Evolutionary conservation across 2,113 vertebrate species (phyloP), one percentile per base, ranked within the genome.

Genomic region (Empidonax traillii): DNA sequence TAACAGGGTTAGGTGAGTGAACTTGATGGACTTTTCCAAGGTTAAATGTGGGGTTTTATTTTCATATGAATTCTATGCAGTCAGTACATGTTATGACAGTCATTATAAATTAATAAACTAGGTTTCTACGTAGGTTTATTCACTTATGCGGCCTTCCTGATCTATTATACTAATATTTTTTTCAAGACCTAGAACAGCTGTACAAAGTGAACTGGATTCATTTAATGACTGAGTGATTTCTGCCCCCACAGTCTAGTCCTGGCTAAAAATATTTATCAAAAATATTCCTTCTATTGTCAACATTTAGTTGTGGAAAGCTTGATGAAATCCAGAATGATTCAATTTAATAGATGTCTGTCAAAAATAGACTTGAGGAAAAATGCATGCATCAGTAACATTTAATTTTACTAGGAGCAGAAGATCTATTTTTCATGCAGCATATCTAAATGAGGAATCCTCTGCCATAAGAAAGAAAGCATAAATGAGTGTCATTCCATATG

Each of bases 351-450:
- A 94, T 68, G 75, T 77, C 93, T 93, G 81, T 97, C 84, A 93
- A 68, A 92, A 97, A 79, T 46, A 87, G 86, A 75, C 80, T 82
- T 76, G 51, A 91, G 73, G 87, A 96, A 94, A 96, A 96, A 93
- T 89, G 59, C 80, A 88, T 84, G 84, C 89, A 87, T 95, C 84
- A 65, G 84, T 96, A 83, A 59, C 56, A 59, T 85, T 94, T 91
- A 80, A 96, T 93, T 95, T 95, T 87, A 85, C 87, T 65, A 37
- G 71, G 51, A 95, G 74, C 92, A 67, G 69, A 68, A 79, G 76
- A 66, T 89, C 51, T 96, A n/a, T 94, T 88, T 95, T 82, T 94
- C 71, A 66, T 92, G 67, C 46, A 85, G 53, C 16, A 6, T 93
- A 91, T 86, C 87, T 72, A 95, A 91, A 91, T 86, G 80, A 95